Evolutionary conservation across 2,797 vertebrate species (phyloP), one percentile per base, ranked within the genome.

Genomic region (Rhynchonycteris naso): DNA sequence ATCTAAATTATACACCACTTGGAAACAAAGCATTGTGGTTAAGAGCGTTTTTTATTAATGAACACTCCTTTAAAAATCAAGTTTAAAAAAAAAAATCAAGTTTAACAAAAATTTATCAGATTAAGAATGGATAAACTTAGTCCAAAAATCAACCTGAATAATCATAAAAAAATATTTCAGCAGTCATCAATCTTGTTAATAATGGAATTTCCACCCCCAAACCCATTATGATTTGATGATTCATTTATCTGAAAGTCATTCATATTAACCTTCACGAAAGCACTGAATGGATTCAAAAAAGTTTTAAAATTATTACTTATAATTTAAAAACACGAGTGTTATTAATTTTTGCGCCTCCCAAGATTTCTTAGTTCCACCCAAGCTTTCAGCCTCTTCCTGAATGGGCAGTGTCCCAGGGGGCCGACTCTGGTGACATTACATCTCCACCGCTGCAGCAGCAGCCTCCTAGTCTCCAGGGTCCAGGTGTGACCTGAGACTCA

Each of bases 181-280:
- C 59, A 88, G 82, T 88, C 63, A 11, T 43, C 85, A 92, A 79
- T 82, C 54, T 86, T 79, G 19, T 91, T 91, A 88, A 79, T 50
- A 72, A 59, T 69, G 78, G 43, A 94, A 84, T 79, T 68, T 75
- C 84, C 12, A 95, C 28, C 47, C 19, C 35, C 18, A 22, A 50
- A 33, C 19, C 86, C 47, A 61, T 93, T 54, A 78, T 38, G 68
- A 86, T 33, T 72, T 58, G 24, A 50, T 87, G 83, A 61, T 13
- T 90, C 50, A 38, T 95, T 88, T 80, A 91, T 87, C 76, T 91
- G 47, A 89, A 95, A 94, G 82, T 91, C 59, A 50, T 85, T 94
- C 71, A 56, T 91, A 68, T 28, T 83, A 79, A 87, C 61, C 58
- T 91, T 76, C 87, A 96, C 26, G 56, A 74, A 88, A 85, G 54